Base-by-base conservation (phyloP, 2,888 invertebrate genomes). In the Noctua janthina region DNA sequence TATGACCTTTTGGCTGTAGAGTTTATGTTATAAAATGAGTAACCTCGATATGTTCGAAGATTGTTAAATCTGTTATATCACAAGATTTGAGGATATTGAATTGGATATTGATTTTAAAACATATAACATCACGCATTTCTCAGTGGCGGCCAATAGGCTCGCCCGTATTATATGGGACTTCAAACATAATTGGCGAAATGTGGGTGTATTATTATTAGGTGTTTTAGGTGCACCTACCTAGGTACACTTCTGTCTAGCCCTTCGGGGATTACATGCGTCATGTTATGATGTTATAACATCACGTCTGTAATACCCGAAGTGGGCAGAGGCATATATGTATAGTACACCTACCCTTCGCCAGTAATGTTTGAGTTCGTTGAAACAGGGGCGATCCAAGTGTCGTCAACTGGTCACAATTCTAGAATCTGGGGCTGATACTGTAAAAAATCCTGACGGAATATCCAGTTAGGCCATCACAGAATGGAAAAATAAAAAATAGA, bases 1-100 rank as follows among this genome's bases (percentile, higher is more conserved):
- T 70, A 81, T 79, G 81, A 88, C 75, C 83, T 86, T 88, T 88
- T 80, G 70, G 35, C 46, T 72, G 39, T 68, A 77, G 71, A 77
- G 43, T 74, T 56, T 49, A 84, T 69, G 76, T 39, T 62, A 43
- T 62, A 56, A 77, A 56, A 80, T 74, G 66, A 35, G 17, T 85
- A 69, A 84, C 87, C 77, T 87, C 68, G 11, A 62, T 81, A 66
- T 39, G 11, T 43, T 29, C 39, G 11, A 86, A 74, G 70, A 43
- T 74, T 56, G 29, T 56, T n/a, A 74, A 82, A 23, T 23, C 23
- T 29, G 68, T 77, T 81, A 81, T 59, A 51, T 74, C 71, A 73
- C 11, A 74, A 59, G 66, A 39, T 71, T 49, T 43, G 29, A 64
- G 7, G 11, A n/a, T n/a, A 46, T 20, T n/a, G 15, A 54, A 49